Conservation (phyloP, 23 tunicate species). For the Diplosoma virens region DNA sequence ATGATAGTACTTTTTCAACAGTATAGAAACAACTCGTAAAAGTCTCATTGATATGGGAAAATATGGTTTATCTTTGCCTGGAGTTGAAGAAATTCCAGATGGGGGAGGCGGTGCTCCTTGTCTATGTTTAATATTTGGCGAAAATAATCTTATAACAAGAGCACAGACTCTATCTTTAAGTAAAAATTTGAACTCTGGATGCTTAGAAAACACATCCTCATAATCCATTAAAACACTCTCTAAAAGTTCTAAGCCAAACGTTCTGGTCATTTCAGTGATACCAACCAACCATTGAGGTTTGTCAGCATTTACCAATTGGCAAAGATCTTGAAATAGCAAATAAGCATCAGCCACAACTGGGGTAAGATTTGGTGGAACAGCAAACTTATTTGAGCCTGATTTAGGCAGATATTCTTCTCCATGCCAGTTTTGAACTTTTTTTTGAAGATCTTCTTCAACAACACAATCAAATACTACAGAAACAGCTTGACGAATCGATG, state of each 20-base stretch:
- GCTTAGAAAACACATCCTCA: conserved; percentile 64
- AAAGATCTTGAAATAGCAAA: conserved; percentile 84
- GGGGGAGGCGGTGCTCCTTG: conserved; percentile 93
- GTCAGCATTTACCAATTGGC: conserved; percentile 88
- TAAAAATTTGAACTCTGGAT: conserved; percentile 85
- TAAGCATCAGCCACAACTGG: conserved; percentile 80
- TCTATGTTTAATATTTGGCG: conserved; percentile 92
- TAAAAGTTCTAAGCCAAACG: conserved; percentile 86
- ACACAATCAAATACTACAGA: conserved; percentile 82
- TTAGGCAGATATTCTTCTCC: conserved; percentile 68
- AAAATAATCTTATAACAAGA: conserved; percentile 78
- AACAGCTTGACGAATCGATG: conserved; percentile 91
- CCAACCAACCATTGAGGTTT: conserved; percentile 86
- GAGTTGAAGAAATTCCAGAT: conserved; percentile 32
- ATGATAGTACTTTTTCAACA: conserved; percentile 74
- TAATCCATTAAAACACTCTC: conserved; percentile 78
- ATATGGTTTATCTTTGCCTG: conserved; percentile 73
- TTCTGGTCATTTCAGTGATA: conserved; percentile 87
- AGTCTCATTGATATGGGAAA: conserved; percentile 85
- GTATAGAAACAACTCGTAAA: conserved; percentile 69
- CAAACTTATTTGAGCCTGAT: conserved; percentile 51
- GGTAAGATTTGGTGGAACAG: conserved; percentile 47
- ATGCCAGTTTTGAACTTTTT: conserved; percentile 23
- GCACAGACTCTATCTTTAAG: conserved; percentile 95
- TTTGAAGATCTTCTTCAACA: conserved; percentile 57